Conservation (phyloP, 2,888 invertebrate species). For the Xylophagus ater region DNA sequence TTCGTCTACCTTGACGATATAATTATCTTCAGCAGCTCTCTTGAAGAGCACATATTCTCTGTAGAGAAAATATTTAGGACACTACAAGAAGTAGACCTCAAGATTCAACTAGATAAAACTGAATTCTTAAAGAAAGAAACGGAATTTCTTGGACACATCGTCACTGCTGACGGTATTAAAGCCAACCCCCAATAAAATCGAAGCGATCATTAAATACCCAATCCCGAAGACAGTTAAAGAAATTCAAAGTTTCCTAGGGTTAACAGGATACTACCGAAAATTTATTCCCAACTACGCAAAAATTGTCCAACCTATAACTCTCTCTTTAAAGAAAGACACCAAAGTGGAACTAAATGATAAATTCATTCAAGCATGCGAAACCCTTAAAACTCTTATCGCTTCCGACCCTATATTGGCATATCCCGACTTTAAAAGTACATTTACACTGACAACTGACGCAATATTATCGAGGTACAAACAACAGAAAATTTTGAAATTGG, state of each 20-base stretch:
- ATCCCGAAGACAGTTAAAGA: conserved; percentile 10
- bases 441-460: no score
- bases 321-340: conserved; percentile 4
- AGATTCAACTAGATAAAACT: conserved; percentile 7
- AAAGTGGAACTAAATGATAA: no score
- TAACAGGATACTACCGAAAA: conserved; percentile 9
- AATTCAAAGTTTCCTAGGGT: conserved; percentile 6
- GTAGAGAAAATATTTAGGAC: conserved; percentile 20
- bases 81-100: conserved; percentile 13
- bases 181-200: conserved; percentile 5
- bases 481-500: no score
- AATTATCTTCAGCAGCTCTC: conserved; percentile 10
- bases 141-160: conserved; percentile 7
- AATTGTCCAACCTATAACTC: conserved; percentile 5
- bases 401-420: no score
- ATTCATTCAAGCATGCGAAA: no score
- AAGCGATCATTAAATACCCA: conserved; percentile 3
- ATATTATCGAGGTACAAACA: no score
- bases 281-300: conserved; percentile 6
- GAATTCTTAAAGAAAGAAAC: conserved; percentile 8
- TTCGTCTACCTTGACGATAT: conserved; percentile 10
- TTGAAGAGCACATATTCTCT: conserved; percentile 22
- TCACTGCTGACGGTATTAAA: conserved; percentile 10
- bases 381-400: no score
- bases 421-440: no score